Base-by-base conservation (phyloP, 2,113 vertebrate genomes). In the Chrysochloris asiatica region DNA sequence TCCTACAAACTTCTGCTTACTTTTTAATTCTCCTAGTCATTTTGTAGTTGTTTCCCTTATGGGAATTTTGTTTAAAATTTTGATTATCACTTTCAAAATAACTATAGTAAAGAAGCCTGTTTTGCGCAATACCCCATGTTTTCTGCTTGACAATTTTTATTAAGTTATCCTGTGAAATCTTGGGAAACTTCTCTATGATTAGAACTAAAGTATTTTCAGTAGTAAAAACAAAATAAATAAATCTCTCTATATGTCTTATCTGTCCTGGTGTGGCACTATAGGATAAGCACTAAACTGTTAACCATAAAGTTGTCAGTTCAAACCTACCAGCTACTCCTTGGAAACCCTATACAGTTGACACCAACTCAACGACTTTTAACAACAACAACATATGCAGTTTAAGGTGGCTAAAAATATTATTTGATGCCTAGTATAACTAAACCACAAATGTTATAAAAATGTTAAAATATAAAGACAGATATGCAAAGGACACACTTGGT, bases 341-440 rank as follows among this genome's bases (percentile, higher is more conserved):
- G 50, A 52, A 52, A 52, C 50, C 50, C 50, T n/a, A 52, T 19
- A 52, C 13, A 52, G 50, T 12, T 12, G n/a, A n/a, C n/a, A n/a
- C n/a, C n/a, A n/a, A n/a, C n/a, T n/a, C n/a, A n/a, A 56, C 22
- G 19, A 56, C 54, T 52, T 52, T 52, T 6, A 56, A 56, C 19
- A 52, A 16, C 22, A 56, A 56, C 54, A 6, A 56, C 22, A 48
- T 87, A 75, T 83, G 52, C 3, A 96, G 21, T 24, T 72, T 59
- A 71, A 88, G 28, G 30, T 85, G 11, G 6, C 33, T 85, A 14
- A 48, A 87, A 22, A 73, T 48, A 43, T 22, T 7, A 83, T 81
- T 87, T 87, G 26, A 86, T 81, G 80, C 30, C 72, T 85, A 50
- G n/a, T 52, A 71, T 28, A 92, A 79, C 11, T 14, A 92, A 90